Conservation (phyloP, 2,113 vertebrate genomes). For the Gymnarchus niloticus region DNA sequence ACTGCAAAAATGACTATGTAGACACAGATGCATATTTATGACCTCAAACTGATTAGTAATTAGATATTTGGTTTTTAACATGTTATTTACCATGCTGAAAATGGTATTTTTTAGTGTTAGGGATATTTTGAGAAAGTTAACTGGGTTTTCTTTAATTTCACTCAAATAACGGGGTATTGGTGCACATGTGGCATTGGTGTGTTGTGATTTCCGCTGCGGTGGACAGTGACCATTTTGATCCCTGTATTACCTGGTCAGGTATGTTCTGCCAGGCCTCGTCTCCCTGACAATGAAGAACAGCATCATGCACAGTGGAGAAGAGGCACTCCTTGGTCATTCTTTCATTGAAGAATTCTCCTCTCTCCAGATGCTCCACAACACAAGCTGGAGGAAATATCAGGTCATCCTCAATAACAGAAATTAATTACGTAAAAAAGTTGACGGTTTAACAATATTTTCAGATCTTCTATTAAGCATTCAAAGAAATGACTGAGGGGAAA, state of each 20-base stretch:
- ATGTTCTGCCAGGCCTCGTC: neutral
- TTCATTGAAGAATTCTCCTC: slow-evolving; percentile 73
- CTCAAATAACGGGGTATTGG: too few species aligned
- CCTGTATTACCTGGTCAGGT: slow-evolving; percentile 27
- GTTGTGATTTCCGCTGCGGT: too few species aligned
- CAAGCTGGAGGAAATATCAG: slow-evolving; percentile 46
- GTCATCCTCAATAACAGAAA: neutral
- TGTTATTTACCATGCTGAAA: too few species aligned
- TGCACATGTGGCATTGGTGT: too few species aligned
- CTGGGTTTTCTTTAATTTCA: too few species aligned
- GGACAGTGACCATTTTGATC: too few species aligned
- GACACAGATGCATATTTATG: too few species aligned
- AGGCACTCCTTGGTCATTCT: slow-evolving; percentile 74
- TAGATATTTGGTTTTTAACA: too few species aligned
- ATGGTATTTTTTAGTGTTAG: too few species aligned
- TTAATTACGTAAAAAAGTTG: neutral
- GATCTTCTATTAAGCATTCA: neutral
- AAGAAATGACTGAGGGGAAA: neutral
- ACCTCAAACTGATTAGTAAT: too few species aligned
- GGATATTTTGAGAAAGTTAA: too few species aligned
- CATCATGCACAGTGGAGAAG: slow-evolving; percentile 75
- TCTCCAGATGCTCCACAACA: slow-evolving; percentile 71
- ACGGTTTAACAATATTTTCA: neutral
- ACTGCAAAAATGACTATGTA: too few species aligned
- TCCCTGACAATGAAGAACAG: slow-evolving; percentile 59